These are phyloP conservation scores for Lemur catta DNA, from an alignment of 2,797 vertebrate species.

Conservation along the genomic window DNA sequence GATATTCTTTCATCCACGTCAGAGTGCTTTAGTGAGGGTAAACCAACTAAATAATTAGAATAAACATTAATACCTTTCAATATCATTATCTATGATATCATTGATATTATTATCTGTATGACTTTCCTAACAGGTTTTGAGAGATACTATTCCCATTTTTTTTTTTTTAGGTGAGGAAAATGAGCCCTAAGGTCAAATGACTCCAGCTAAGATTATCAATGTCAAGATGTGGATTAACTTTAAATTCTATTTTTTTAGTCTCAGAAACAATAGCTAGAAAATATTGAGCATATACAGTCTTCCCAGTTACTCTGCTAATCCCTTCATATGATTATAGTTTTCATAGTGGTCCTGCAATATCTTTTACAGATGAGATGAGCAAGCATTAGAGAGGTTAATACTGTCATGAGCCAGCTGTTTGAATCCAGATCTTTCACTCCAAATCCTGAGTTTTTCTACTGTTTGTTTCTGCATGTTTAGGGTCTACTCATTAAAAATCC, in stretches of 20 bases:
- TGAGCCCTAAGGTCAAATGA: neutral
- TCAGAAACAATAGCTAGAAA: neutral
- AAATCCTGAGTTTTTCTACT: neutral
- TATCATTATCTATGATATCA: neutral
- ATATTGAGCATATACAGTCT: neutral
- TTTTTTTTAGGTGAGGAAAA: neutral
- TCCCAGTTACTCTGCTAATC: neutral
- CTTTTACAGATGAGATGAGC: neutral
- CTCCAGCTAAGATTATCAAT: neutral
- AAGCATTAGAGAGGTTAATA: neutral
- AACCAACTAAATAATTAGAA: neutral
- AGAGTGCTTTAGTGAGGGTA: neutral
- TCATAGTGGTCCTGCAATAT: neutral
- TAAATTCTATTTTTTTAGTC: constrained; percentile 24
- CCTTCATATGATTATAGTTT: neutral
- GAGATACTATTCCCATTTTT: neutral
- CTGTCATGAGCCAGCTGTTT: neutral
- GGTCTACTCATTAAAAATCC: neutral
- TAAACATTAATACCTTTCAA: neutral
- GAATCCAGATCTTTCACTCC: neutral
- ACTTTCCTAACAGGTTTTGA: neutral
- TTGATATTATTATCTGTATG: neutral
- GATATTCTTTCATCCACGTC: neutral
- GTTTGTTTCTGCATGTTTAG: neutral
- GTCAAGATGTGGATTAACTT: neutral